Evolutionary conservation across 2,113 vertebrate species (phyloP).

Genomic region (Montifringilla adamsi): DNA sequence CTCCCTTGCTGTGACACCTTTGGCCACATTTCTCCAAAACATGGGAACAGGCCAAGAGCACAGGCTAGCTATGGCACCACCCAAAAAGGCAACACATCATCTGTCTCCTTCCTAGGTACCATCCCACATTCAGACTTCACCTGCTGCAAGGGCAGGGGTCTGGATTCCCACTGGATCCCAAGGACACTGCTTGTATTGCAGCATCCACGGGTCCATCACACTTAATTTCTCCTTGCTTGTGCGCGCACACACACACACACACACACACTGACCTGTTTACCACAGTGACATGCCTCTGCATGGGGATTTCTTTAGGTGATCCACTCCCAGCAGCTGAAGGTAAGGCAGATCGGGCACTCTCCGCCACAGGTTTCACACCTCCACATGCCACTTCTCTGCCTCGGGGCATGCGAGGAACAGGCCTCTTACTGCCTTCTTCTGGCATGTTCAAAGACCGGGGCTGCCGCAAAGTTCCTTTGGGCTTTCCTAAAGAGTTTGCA

Average conservation of each 20-base stretch:
- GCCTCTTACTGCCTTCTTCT: slow-evolving; percentile 53
- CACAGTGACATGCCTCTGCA: slow-evolving; percentile 62
- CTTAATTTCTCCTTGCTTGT: not conserved
- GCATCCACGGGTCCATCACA: no score
- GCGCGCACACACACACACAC: not conserved
- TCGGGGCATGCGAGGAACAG: slow-evolving; percentile 17
- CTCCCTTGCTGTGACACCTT: fast-evolving
- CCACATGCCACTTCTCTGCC: slow-evolving; percentile 9
- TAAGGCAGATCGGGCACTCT: slow-evolving; percentile 25
- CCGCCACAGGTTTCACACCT: slow-evolving; percentile 14
- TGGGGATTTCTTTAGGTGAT: slow-evolving; percentile 30
- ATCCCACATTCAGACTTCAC: not conserved
- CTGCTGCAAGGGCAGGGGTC: not conserved
- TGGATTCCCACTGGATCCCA: not conserved
- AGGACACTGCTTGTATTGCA: fast-evolving
- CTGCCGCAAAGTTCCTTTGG: slow-evolving; percentile 83
- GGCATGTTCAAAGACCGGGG: slow-evolving; percentile 66
- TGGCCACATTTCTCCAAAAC: not conserved
- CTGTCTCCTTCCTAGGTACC: fast-evolving
- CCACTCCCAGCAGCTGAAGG: slow-evolving; percentile 55
- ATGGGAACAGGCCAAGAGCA: not conserved
- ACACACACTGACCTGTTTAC: slow-evolving; percentile 61
- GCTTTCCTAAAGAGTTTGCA: slow-evolving; percentile 74
- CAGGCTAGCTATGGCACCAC: fast-evolving
- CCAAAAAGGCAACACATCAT: not conserved